Conservation (phyloP, 2,113 vertebrate genomes). For the Eublepharis macularius region DNA sequence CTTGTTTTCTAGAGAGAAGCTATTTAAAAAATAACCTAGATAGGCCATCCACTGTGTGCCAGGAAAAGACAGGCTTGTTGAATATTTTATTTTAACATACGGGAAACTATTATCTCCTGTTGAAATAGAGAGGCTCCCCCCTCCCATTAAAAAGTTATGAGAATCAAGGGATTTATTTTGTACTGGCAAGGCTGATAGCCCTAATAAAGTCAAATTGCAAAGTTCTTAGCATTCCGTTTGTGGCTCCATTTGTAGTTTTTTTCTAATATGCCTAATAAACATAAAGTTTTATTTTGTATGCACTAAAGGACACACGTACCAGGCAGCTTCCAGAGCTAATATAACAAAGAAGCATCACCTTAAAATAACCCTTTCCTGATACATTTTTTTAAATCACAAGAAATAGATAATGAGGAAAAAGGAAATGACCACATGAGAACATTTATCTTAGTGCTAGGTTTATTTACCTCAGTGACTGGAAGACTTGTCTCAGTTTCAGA, state of each 20-base stretch:
- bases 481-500: too few relatives aligned
- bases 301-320: background rate
- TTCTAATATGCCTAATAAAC: constrained; percentile 16
- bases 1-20: background rate
- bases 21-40: background rate
- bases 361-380: background rate
- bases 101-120: constrained; percentile 36
- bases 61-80: constrained; percentile 40
- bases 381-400: background rate
- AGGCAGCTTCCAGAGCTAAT: background rate
- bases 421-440: background rate
- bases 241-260: constrained; percentile 9
- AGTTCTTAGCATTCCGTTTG: constrained; percentile 12
- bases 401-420: too few relatives aligned
- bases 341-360: background rate
- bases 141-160: background rate
- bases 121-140: constrained; percentile 13
- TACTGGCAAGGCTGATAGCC: background rate
- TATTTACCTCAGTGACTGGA: too few relatives aligned
- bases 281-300: constrained; percentile 9
- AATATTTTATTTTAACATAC: constrained; percentile 70
- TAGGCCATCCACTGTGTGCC: background rate
- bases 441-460: too few relatives aligned
- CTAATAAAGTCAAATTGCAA: constrained; percentile 1
- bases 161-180: constrained; percentile 41